These are phyloP conservation scores for Chroicocephalus ridibundus DNA, from an alignment of 2,113 vertebrate species.

Conservation along the genomic window DNA sequence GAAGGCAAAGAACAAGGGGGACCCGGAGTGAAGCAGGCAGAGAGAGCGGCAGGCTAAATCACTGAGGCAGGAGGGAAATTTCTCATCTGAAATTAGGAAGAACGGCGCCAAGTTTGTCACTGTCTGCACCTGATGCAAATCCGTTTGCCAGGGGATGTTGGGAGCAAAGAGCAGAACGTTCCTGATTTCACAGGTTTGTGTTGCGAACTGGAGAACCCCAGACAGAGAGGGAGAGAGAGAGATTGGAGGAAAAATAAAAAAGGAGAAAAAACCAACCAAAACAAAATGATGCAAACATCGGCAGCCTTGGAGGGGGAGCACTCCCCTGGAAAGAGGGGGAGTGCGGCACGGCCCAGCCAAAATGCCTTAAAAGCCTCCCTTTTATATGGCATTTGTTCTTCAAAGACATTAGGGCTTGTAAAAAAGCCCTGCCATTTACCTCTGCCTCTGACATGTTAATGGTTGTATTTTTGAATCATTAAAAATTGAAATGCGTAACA, in stretches of 20 bases:
- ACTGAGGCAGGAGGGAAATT: background rate
- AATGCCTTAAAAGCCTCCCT: constrained; percentile 15
- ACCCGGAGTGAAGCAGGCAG: background rate
- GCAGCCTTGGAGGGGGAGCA: background rate
- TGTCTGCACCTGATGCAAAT: constrained; percentile 42
- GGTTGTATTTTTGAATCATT: constrained; percentile 67
- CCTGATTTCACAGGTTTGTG: background rate
- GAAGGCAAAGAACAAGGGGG: background rate
- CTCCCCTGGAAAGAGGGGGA: background rate
- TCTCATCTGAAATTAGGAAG: background rate
- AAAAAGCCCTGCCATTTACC: constrained; percentile 52
- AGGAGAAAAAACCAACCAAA: background rate
- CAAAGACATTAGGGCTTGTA: constrained; percentile 41
- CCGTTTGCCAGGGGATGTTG: background rate
- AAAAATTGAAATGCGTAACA: constrained; percentile 66
- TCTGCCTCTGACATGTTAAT: constrained; percentile 65
- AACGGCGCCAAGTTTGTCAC: background rate
- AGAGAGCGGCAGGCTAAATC: background rate
- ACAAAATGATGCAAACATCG: background rate
- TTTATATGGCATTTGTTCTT: constrained; percentile 41
- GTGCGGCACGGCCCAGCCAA: background rate
- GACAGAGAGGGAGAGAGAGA: background rate
- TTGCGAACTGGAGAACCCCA: background rate
- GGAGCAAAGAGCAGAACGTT: background rate
- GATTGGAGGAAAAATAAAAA: background rate